A percentile compares a stretch with the other conserved stretches of the same genome.
These are phyloP conservation scores for Aleiodes alternator DNA, from an alignment of 2,888 invertebrate species.

Conservation along the genomic window DNA sequence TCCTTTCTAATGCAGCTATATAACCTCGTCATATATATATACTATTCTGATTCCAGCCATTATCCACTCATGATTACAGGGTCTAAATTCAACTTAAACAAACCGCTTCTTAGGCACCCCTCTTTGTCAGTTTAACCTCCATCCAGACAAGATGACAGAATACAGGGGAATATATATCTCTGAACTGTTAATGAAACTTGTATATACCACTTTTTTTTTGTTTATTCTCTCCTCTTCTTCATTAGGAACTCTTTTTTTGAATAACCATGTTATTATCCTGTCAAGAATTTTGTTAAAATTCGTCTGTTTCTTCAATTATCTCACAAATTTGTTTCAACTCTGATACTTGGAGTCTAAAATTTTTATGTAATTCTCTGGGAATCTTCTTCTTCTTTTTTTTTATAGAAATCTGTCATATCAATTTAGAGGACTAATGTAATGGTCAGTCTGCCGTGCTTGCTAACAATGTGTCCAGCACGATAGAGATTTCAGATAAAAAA, in stretches of 20 bases:
- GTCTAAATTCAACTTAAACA: conserved; percentile 73
- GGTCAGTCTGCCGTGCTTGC: conserved; percentile 29
- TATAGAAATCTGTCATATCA: conserved; percentile 12
- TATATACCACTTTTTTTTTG: neutral
- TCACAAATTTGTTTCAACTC: conserved; percentile 34
- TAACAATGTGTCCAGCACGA: conserved; percentile 38
- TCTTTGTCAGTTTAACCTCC: conserved; percentile 69
- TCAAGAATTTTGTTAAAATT: conserved; percentile 55
- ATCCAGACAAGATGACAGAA: conserved; percentile 40
- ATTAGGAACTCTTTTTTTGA: conserved; percentile 8
- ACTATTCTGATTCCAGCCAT: conserved; percentile 68
- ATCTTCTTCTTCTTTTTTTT: conserved; percentile 28
- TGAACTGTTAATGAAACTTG: conserved; percentile 19
- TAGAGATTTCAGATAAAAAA: conserved; percentile 41
- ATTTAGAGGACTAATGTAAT: conserved; percentile 23
- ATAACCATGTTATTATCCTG: conserved; percentile 62
- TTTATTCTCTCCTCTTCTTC: conserved; percentile 19
- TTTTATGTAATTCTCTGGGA: conserved; percentile 10
- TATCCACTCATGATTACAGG: conserved; percentile 70
- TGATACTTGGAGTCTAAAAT: conserved; percentile 28
- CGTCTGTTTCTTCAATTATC: conserved; percentile 3
- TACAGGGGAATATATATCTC: conserved; percentile 31
- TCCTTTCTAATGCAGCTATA: conserved; percentile 55
- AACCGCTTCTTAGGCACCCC: conserved; percentile 67
- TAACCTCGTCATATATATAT: conserved; percentile 37